phyloP scores from a whole-genome alignment of 2,797 vertebrate genomes.

The Trachops cirrhosus region DNA sequence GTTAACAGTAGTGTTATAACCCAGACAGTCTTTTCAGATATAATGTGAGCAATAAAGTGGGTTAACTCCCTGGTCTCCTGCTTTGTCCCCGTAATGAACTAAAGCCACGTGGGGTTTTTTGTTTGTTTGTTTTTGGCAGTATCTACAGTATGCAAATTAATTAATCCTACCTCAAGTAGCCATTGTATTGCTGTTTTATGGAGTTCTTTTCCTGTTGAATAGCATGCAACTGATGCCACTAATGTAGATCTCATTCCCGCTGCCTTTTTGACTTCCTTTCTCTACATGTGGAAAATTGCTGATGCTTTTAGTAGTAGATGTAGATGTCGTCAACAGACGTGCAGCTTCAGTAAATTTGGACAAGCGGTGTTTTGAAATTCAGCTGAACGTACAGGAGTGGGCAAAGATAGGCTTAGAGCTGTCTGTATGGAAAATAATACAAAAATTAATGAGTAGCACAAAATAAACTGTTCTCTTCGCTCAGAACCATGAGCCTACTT shows the following conservation, averaged over 20 bases:
- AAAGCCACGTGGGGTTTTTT: background rate
- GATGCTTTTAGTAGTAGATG: background rate
- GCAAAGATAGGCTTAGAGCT: background rate
- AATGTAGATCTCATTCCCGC: background rate
- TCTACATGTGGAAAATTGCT: background rate
- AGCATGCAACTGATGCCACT: background rate
- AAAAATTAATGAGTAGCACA: background rate
- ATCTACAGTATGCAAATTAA: background rate
- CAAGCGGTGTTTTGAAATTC: slow-evolving; percentile 21
- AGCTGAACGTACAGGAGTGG: background rate
- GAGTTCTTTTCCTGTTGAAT: background rate
- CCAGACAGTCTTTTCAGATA: background rate
- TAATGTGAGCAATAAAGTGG: background rate
- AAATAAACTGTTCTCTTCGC: background rate
- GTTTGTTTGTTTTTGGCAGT: background rate
- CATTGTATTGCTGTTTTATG: background rate
- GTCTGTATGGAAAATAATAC: background rate
- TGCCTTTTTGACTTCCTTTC: background rate
- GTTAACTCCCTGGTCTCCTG: background rate
- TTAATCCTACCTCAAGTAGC: background rate
- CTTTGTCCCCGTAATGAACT: background rate
- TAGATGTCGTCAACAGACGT: background rate
- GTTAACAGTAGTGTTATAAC: background rate
- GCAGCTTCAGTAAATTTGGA: background rate
- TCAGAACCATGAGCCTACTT: background rate